These are phyloP conservation scores for Psilanteris sp. DNA, from an alignment of 1,140 invertebrate species.

Conservation along the genomic window DNA sequence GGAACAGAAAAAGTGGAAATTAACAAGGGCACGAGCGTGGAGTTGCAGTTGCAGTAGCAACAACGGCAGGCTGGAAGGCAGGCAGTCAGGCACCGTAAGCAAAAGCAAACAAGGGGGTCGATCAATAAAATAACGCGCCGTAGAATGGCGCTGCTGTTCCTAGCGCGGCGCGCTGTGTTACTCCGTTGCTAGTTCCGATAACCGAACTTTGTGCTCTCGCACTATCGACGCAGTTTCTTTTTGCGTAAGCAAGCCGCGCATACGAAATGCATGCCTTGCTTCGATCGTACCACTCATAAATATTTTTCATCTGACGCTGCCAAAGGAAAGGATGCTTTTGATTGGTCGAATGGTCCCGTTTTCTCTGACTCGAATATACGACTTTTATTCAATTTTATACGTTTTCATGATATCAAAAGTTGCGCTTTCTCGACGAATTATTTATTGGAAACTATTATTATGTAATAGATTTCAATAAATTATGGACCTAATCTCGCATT, in stretches of 20 bases:
- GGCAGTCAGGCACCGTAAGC: constrained; percentile 36
- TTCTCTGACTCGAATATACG: constrained; percentile 1
- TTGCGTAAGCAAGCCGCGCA: constrained; percentile 40
- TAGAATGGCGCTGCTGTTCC: constrained; percentile 56
- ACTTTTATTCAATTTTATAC: constrained; percentile 14
- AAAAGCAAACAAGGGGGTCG: constrained; percentile 47
- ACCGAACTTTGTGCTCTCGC: constrained; percentile 41
- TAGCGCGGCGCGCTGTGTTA: constrained; percentile 41
- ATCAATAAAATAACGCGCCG: constrained; percentile 58
- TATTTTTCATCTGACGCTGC: constrained; percentile 28
- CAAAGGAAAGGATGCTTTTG: constrained; percentile 10
- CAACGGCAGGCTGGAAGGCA: constrained; percentile 1
- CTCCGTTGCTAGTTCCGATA: constrained; percentile 48
- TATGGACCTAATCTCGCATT: too few species aligned
- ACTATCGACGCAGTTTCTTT: constrained; percentile 39
- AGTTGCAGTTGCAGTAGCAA: too few species aligned
- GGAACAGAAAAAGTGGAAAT: too few species aligned
- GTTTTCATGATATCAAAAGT: constrained; percentile 1
- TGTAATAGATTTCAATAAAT: too few species aligned
- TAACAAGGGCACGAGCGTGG: too few species aligned
- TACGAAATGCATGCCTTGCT: constrained; percentile 29
- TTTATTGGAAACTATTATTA: neutral
- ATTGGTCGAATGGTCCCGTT: constrained; percentile 15
- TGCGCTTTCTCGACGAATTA: constrained; percentile 2
- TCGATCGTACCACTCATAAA: constrained; percentile 36